Evolutionary conservation across 1,140 invertebrate genomes (phyloP).

Genomic region (Maconellicoccus hirsutus): DNA sequence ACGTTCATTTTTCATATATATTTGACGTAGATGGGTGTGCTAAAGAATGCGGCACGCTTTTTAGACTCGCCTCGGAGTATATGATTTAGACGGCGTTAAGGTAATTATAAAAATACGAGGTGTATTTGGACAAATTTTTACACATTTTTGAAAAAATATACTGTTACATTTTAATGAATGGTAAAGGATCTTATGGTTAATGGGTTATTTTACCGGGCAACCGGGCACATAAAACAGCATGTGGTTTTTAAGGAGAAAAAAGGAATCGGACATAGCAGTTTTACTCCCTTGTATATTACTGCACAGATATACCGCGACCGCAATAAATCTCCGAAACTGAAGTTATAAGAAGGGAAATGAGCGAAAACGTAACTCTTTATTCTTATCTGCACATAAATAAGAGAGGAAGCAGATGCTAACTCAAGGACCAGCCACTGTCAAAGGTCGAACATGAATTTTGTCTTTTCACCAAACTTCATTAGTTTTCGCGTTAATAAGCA

Average conservation of each 20-base stretch:
- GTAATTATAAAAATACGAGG: too few relatives aligned
- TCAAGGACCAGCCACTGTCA: neutral
- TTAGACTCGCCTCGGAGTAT: too few relatives aligned
- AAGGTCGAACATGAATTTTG: neutral
- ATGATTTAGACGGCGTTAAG: too few relatives aligned
- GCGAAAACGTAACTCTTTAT: conserved; percentile 7
- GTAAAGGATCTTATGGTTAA: neutral
- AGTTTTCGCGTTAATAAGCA: neutral
- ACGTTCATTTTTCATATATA: neutral
- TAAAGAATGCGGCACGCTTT: too few relatives aligned
- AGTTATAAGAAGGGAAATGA: neutral
- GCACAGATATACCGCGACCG: neutral
- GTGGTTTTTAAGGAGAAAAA: conserved; percentile 2
- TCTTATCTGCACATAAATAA: conserved; percentile 3
- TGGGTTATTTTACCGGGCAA: neutral
- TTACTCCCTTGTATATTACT: neutral
- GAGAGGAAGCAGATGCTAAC: conserved; percentile 7
- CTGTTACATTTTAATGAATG: neutral
- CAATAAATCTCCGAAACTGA: neutral
- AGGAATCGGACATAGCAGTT: neutral
- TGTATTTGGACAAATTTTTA: too few relatives aligned
- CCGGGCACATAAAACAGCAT: neutral
- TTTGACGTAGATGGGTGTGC: neutral
- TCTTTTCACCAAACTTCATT: neutral
- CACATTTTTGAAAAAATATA: too few relatives aligned